A percentile compares a stretch with the other conserved stretches of the same genome.
Evolutionary conservation across 2,797 vertebrate genomes (phyloP).

Genomic region (Lepilemur ruficaudatus): DNA sequence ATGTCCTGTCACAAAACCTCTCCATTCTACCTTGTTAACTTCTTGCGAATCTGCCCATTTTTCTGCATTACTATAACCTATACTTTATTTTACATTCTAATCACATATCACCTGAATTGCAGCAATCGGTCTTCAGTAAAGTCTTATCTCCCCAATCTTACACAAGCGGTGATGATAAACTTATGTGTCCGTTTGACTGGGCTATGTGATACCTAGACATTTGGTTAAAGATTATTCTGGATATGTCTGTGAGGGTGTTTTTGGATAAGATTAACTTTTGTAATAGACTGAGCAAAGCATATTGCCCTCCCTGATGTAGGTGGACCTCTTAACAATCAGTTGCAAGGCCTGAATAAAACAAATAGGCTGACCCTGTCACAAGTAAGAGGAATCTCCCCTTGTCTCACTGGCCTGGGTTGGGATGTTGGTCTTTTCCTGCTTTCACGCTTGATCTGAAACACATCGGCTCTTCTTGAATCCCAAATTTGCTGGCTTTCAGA

Average conservation of each 20-base stretch:
- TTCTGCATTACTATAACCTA: neutral
- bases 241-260: neutral
- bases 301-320: neutral
- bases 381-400: too few relatives aligned
- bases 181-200: neutral
- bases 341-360: neutral
- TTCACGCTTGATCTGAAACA: neutral
- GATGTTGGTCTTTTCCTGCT: neutral
- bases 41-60: neutral
- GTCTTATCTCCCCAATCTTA: neutral
- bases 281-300: neutral
- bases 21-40: neutral
- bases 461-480: neutral
- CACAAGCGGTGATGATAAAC: neutral
- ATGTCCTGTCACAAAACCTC: neutral
- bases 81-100: neutral
- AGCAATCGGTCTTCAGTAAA: neutral
- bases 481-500: neutral
- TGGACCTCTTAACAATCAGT: neutral
- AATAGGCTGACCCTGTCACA: neutral
- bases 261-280: neutral
- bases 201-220: neutral
- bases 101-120: neutral
- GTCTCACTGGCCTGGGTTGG: too few relatives aligned
- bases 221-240: neutral